Conservation (phyloP, 2,797 vertebrate species). For the Siniperca obscura region DNA sequence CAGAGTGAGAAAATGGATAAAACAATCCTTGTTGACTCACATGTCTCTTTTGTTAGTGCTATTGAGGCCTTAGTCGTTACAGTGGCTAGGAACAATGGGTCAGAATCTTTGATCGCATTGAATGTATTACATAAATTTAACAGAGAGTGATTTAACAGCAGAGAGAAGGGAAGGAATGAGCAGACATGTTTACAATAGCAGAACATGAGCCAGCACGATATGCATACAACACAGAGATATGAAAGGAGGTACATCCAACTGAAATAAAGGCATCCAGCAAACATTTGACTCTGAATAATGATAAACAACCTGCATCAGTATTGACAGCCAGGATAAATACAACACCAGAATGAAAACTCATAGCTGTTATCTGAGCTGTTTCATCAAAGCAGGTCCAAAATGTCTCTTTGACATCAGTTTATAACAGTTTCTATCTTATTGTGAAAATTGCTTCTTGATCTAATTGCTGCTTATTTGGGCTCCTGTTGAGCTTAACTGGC, state of each 20-base stretch:
- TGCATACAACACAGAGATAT: not conserved
- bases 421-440: not conserved
- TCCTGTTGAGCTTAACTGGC: not conserved
- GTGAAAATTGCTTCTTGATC: not conserved
- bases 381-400: constrained; percentile 8
- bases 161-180: constrained; percentile 25
- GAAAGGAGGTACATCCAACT: constrained; percentile 15
- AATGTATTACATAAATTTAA: constrained; percentile 57
- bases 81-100: constrained; percentile 9
- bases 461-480: constrained; percentile 1
- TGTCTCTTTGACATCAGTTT: constrained; percentile 1
- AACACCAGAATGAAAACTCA: constrained; percentile 1
- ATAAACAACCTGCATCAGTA: constrained; percentile 27
- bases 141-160: constrained; percentile 53
- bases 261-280: constrained; percentile 37
- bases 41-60: not conserved
- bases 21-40: constrained; percentile 25
- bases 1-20: not conserved
- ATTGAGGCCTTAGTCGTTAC: not conserved
- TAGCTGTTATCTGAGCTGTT: not conserved
- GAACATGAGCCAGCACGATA: constrained; percentile 40
- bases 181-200: constrained; percentile 51
- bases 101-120: constrained; percentile 50
- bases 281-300: constrained; percentile 40
- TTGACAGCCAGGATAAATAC: constrained; percentile 30